Evolutionary conservation across 2,888 invertebrate genomes (phyloP), one percentile per base, ranked within the genome.

Genomic region (Gastracanthus pulcherrimus): DNA sequence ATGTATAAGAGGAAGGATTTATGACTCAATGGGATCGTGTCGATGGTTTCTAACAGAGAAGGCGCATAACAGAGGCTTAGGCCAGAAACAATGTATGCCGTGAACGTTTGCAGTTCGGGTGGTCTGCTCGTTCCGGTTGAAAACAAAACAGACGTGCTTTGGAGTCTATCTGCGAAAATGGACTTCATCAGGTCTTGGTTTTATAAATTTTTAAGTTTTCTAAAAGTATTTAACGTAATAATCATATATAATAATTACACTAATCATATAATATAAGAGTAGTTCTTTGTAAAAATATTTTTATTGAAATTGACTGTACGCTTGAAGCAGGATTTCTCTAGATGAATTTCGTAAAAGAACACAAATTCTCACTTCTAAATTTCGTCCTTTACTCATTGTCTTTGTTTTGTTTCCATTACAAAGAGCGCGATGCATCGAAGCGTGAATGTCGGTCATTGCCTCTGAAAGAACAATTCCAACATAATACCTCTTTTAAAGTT

Each of bases 361-460:
- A 23, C 4, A 23, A 26, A 26, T 19, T 55, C 55, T 19, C 55
- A 23, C 48, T 16, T 6, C 26, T 55, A 26, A 23, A 55, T 55
- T 55, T 55, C 55, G 55, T 55, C 9, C 23, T 26, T 26, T 11
- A 1, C 55, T 11, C n/a, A n/a, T 0, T 26, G 26, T 19, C 34
- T 60, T 60, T 60, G 60, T 60, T 34, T 60, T 34, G n/a, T 29
- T 31, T 34, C 60, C 60, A 34, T 31, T 60, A 60, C 60, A 60
- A 60, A 60, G 60, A 60, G 60, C 13, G 60, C 60, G 29, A 13
- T 41, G 41, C 41, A 13, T 31, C 60, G 60, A n/a, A 60, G 60
- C 60, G 60, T 60, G 60, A 60, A 60, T 34, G 60, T 34, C 60
- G 34, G 60, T 34, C 31, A 29, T 31, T 34, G 60, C 34, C 41